Base-by-base conservation (phyloP, 2,113 vertebrate genomes). In the Anser cygnoides region DNA sequence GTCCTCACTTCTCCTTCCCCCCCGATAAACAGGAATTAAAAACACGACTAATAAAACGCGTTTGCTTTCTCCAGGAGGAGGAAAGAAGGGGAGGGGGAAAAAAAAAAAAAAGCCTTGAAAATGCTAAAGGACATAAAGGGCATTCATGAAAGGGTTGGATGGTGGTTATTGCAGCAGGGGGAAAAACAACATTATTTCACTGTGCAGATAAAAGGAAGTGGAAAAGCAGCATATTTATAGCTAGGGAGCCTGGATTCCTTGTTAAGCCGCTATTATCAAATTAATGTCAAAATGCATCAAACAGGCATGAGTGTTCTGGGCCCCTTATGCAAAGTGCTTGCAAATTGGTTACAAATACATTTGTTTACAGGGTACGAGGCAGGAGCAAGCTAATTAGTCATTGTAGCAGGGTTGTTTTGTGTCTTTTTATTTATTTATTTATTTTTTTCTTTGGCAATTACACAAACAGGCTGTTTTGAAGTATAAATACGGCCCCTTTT, bases 261-360 rank as follows among this genome's bases (percentile, higher is more conserved):
- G 88, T 96, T 96, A 96, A 97, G 95, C 92, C 1, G 73, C 96
- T 87, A 85, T 97, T 94, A 92, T 97, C 95, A 97, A 97, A 97
- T 97, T 96, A 96, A 97, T 97, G 96, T 96, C 90, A 93, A 94
- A 97, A 96, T 93, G 95, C 97, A 97, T 97, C 97, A 97, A 97
- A 97, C 92, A 93, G 95, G 94, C 95, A 96, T 19, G 96, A 96
- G 95, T 95, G 95, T 94, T 96, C 79, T 74, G 89, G 94, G 95
- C 94, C 95, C 94, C 93, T 86, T 92, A 94, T 94, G 92, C 86
- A 95, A 96, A 97, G 96, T 96, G 96, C 96, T 93, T 97, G 96
- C 93, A 95, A 94, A 96, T 95, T 93, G 80, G 92, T 94, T 95
- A 95, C 95, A 95, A 95, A 97, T 96, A 91, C 95, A 95, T 97